Base-by-base conservation (phyloP, 2,888 invertebrate species). In the Lucinisca nassula region DNA sequence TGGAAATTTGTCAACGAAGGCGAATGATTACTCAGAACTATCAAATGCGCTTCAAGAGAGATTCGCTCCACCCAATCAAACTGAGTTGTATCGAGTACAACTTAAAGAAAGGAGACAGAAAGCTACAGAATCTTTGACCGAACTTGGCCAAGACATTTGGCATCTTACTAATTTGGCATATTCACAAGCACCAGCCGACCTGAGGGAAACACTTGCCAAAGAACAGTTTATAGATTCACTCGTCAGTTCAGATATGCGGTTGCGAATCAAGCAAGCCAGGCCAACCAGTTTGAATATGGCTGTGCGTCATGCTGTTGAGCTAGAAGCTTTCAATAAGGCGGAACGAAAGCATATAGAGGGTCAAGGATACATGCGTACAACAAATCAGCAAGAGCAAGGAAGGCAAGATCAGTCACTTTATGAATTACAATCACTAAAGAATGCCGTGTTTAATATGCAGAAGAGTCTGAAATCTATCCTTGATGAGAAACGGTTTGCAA, bases 1-100 rank as follows among this genome's bases (percentile, higher is more conserved):
- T 37, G 61, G 77, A 14, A 61, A 82, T 77, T n/a, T 81, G 27
- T 27, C 75, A 17, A 14, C 58, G 8, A 24, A 58, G n/a, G 6
- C n/a, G 12, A n/a, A 27, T 58, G 58, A 58, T 58, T 58, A 58
- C 27, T 8, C 8, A 8, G 27, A n/a, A 24, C n/a, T 58, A n/a
- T n/a, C 27, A 24, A 58, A 27, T 24, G 58, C 58, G 10, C 58
- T 58, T 14, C 24, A 27, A 10, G 58, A 58, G n/a, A 8, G 58
- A 27, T 58, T 58, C n/a, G 58, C 58, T 8, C 58, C 58, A 58
- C 58, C 58, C 8, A 58, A 58, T 27, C 58, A 58, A 58, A 58
- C 58, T 58, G 58, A 58, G 24, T n/a, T 58, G n/a, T 58, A 58
- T 58, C 8, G 58, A 27, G 58, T 58, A 8, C 58, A 58, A n/a